Evolutionary conservation across 23 tunicate species (phyloP), one percentile per base, ranked within the genome.

Genomic region (Styela plicata): DNA sequence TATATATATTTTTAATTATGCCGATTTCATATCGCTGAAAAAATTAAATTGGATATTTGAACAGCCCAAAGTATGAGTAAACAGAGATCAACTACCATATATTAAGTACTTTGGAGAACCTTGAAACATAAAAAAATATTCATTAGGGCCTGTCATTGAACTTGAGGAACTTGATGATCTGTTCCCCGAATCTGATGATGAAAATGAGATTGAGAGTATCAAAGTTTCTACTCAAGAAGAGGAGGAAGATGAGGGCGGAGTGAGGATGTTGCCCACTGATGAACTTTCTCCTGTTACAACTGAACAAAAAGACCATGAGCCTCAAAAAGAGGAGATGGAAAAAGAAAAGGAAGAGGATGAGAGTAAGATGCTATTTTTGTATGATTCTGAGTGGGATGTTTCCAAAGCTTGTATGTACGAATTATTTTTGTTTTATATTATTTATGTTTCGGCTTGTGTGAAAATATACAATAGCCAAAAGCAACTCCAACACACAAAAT

Each of bases 91-190:
- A n/a, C n/a, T n/a, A n/a, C n/a, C n/a, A n/a, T n/a, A n/a, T n/a
- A n/a, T n/a, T n/a, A n/a, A n/a, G n/a, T n/a, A n/a, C n/a, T n/a
- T n/a, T n/a, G n/a, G n/a, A n/a, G n/a, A n/a, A n/a, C n/a, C n/a
- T n/a, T n/a, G n/a, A n/a, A n/a, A n/a, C n/a, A n/a, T n/a, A n/a
- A n/a, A n/a, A n/a, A n/a, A n/a, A n/a, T n/a, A n/a, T n/a, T n/a
- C n/a, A n/a, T n/a, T 34, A 91, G 97, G 97, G 97, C 97, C 97
- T 18, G 97, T 91, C 23, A 86, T 91, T 69, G 97, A 91, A 64
- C 70, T 91, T 74, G 97, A 91, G 31, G 97, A 91, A 35, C 77
- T 91, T 18, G 97, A 91, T 64, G 97, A 91, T 63, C 30, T 90
- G 52, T 86, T 87, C 71, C 86, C 85, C 2, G 89, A 91, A 31